Conservation (phyloP, 1,140 invertebrate species). For the Panulirus ornatus region DNA sequence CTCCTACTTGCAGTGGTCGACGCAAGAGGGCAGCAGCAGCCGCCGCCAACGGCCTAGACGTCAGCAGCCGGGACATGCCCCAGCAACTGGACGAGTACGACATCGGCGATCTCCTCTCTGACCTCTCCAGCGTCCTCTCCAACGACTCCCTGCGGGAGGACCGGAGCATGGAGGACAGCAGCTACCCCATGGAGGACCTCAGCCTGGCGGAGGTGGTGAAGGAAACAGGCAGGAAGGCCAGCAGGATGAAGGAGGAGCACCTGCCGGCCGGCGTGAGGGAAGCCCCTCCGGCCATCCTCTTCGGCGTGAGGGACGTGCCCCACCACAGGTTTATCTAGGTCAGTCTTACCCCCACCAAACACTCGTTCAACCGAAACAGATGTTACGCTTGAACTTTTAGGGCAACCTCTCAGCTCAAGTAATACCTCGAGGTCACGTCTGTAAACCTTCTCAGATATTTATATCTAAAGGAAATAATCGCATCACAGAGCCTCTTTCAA, state of each 20-base stretch:
- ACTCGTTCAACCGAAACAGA: too few relatives aligned
- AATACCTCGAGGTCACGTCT: too few relatives aligned
- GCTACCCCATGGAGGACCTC: constrained; percentile 30
- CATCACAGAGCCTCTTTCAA: too few relatives aligned
- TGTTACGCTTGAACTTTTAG: too few relatives aligned
- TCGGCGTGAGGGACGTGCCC: constrained; percentile 34
- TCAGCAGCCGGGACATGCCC: not conserved
- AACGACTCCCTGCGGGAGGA: not conserved
- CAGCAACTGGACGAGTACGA: constrained; percentile 25
- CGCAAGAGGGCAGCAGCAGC: constrained; percentile 36
- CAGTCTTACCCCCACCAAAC: not conserved
- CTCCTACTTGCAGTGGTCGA: constrained; percentile 49
- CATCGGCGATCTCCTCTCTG: constrained; percentile 36
- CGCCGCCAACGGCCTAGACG: constrained; percentile 9
- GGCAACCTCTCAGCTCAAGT: too few relatives aligned
- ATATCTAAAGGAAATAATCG: too few relatives aligned
- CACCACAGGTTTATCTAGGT: constrained; percentile 56
- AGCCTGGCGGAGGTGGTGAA: constrained; percentile 33
- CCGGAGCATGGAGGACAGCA: not conserved
- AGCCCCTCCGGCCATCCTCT: not conserved
- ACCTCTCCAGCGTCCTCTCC: constrained; percentile 12
- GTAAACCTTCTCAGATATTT: too few relatives aligned
- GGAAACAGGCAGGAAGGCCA: constrained; percentile 25
- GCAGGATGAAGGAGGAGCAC: constrained; percentile 9
- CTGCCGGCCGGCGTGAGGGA: constrained; percentile 2